These are phyloP conservation scores for Heliconius hortense DNA, from an alignment of 2,888 invertebrate genomes.

Conservation along the genomic window DNA sequence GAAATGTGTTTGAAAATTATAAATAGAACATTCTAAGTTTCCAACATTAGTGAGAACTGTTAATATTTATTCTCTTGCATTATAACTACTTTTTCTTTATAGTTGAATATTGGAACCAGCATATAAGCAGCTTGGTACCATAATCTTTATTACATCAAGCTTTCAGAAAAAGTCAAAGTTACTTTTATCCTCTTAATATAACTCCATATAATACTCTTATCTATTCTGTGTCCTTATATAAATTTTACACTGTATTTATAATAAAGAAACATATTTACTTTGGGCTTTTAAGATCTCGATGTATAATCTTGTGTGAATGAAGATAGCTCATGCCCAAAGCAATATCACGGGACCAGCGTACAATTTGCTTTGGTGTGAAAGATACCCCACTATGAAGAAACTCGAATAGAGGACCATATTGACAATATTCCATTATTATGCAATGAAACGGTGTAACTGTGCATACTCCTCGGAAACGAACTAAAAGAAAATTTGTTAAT, in stretches of 20 bases:
- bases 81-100: too few species aligned
- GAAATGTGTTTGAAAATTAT: too few species aligned
- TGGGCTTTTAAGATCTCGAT: conserved; percentile 98
- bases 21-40: too few species aligned
- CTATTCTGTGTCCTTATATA: background rate
- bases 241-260: background rate
- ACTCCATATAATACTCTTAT: background rate
- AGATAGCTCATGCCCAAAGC: conserved; percentile 98
- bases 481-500: conserved; percentile 48
- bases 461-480: conserved; percentile 93
- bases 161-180: too few species aligned
- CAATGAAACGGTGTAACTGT: conserved; percentile 95
- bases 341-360: conserved; percentile 97
- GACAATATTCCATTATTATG: conserved; percentile 99
- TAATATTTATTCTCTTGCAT: too few species aligned
- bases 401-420: conserved; percentile 96
- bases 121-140: too few species aligned
- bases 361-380: conserved; percentile 92
- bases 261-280: conserved; percentile 87
- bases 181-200: background rate
- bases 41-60: too few species aligned
- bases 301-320: conserved; percentile 97
- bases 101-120: too few species aligned
- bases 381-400: conserved; percentile 91
- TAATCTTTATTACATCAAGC: too few species aligned